Conservation (phyloP, 2,797 vertebrate genomes). For the Paedocypris micromegethes region DNA sequence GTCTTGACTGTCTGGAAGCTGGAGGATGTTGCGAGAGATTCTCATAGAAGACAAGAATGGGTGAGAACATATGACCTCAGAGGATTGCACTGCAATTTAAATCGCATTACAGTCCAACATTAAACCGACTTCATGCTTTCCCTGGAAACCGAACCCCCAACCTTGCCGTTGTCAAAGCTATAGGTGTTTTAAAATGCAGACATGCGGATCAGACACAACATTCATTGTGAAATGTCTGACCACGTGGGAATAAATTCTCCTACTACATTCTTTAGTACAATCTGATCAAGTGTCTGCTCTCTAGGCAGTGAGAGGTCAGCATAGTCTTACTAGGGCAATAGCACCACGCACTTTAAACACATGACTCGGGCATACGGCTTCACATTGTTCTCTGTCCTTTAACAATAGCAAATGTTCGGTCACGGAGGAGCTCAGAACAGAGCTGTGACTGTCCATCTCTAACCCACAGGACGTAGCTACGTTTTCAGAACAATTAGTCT, state of each 20-base stretch:
- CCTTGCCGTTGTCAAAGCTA: too few relatives aligned
- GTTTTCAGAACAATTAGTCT: slow-evolving; percentile 23
- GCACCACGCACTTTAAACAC: slow-evolving; percentile 42
- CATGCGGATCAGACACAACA: background rate
- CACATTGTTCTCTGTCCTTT: slow-evolving; percentile 46
- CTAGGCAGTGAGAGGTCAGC: slow-evolving; percentile 34
- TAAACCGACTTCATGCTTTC: too few relatives aligned
- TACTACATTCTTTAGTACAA: slow-evolving; percentile 48
- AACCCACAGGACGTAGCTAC: slow-evolving; percentile 42
- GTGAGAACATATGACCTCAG: too few relatives aligned
- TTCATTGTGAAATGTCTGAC: background rate
- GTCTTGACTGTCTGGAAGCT: too few relatives aligned
- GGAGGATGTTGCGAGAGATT: too few relatives aligned
- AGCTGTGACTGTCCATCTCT: slow-evolving; percentile 33
- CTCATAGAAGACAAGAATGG: too few relatives aligned
- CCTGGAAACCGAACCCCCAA: too few relatives aligned
- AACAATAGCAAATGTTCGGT: slow-evolving; percentile 50
- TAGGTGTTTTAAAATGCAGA: background rate
- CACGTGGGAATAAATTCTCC: slow-evolving; percentile 25
- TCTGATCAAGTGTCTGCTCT: slow-evolving; percentile 33
- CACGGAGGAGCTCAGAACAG: slow-evolving; percentile 36
- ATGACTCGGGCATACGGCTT: slow-evolving; percentile 35
- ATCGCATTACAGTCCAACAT: too few relatives aligned
- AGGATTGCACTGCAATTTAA: too few relatives aligned
- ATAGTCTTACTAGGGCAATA: slow-evolving; percentile 20